Base-by-base conservation (phyloP, 2,797 vertebrate species). In the Onychomys leucogaster region DNA sequence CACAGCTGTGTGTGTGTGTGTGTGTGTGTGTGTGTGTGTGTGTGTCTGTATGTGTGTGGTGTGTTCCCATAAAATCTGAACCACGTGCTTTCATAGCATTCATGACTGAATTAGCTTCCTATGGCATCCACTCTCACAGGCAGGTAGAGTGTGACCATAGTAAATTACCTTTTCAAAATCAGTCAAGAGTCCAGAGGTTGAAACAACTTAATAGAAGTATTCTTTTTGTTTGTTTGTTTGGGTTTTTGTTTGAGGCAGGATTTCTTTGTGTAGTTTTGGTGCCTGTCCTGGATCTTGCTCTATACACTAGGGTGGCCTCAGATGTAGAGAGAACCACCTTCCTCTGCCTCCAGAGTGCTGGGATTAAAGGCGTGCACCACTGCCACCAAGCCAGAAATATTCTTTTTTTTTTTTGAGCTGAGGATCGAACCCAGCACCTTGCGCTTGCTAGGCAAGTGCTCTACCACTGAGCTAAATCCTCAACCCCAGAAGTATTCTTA, bases 21-120 rank as follows among this genome's bases (percentile, higher is more conserved):
- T n/a, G 16, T 10, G 19, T 9, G 9, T 43, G 41, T 61, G 90
- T 63, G 55, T 57, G 69, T 52, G 13, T 41, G 41, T 41, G 41
- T 41, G 41, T 41, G 41, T 41, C 41, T 46, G 75, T 19, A 14
- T 34, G 34, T 14, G 17, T 2, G 27, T 59, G 52, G 49, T 37
- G 81, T 52, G 41, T 57, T 13, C 10, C 25, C 3, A 9, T n/a
- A 23, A 82, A 92, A 92, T 61, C 37, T 46, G 8, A 96, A 61
- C 59, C 90, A 84, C 19, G 73, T 63, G 88, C 19, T 83, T 94
- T 85, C 25, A 37, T 94, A 80, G 88, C 37, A 61, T 37, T 52
- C 57, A 59, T 0, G 52, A 77, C 32, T 46, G 55, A 5, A 75
- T 94, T 37, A 76, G n/a, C 34, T 5, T 19, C 32, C 49, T 77